Evolutionary conservation across 92 coral and sea anemone species (phyloP).

Genomic region (Phenganax subtilis): DNA sequence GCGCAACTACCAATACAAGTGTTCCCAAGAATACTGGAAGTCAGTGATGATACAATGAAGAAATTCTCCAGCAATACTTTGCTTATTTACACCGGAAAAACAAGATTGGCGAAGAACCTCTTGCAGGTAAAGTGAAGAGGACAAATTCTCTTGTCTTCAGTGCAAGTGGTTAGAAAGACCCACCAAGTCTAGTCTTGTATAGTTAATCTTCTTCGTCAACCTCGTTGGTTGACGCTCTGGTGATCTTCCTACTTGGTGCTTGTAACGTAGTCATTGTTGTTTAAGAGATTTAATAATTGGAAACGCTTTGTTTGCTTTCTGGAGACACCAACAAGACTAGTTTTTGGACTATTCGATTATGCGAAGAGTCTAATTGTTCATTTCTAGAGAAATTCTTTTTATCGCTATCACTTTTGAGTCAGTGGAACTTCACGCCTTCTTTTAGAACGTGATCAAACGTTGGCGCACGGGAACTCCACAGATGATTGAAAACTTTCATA

Average conservation of each 20-base stretch:
- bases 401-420: neutral
- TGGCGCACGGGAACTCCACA: slow-evolving; percentile 87
- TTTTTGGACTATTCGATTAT: no score
- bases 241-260: no score
- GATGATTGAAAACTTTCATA: slow-evolving; percentile 67
- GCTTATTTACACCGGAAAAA: slow-evolving; percentile 78
- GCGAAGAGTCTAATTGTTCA: no score
- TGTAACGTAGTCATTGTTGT: no score
- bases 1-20: slow-evolving; percentile 64
- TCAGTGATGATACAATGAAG: slow-evolving; percentile 54
- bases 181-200: neutral
- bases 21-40: slow-evolving; percentile 46
- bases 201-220: neutral
- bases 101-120: slow-evolving; percentile 86
- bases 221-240: no score
- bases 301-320: no score
- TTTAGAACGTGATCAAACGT: slow-evolving; percentile 80
- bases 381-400: no score
- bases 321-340: no score
- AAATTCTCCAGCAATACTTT: slow-evolving; percentile 57
- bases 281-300: no score
- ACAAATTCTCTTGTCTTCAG: neutral
- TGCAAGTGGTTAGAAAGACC: no score
- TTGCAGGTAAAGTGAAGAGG: slow-evolving; percentile 59
- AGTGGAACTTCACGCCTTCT: neutral